phyloP scores from a whole-genome alignment of 2,797 vertebrate genomes.

The Schizopygopsis malacanthus region DNA sequence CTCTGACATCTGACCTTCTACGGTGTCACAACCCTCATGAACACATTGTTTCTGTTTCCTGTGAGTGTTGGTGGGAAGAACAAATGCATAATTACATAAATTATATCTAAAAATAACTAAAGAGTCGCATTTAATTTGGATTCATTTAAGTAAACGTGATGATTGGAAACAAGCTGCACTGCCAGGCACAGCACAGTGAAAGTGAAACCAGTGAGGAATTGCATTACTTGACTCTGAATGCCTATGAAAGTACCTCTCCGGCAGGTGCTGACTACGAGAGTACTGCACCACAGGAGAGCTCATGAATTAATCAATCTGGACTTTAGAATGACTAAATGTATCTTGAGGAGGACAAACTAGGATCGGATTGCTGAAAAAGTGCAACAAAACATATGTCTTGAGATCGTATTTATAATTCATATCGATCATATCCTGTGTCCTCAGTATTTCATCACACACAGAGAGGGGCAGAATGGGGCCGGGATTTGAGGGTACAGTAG shows the following conservation, averaged over 20 bases:
- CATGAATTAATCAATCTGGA: conserved; percentile 59
- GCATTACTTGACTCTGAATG: conserved; percentile 52
- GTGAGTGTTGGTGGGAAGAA: background rate
- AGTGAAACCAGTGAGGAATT: conserved; percentile 25
- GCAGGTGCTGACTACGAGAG: conserved; percentile 53
- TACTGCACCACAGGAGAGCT: conserved; percentile 39
- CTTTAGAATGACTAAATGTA: conserved; percentile 55
- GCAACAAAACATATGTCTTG: conserved; percentile 57
- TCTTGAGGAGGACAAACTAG: conserved; percentile 50
- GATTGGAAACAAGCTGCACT: conserved; percentile 3
- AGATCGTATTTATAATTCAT: conserved; percentile 61
- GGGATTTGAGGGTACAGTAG: conserved; percentile 42
- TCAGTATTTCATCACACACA: conserved; percentile 70
- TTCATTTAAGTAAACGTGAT: conserved; percentile 14
- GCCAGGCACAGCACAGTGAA: conserved; percentile 39
- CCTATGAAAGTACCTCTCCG: conserved; percentile 30
- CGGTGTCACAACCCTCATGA: background rate
- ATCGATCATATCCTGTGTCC: conserved; percentile 75
- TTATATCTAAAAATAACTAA: conserved; percentile 34
- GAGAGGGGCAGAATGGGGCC: conserved; percentile 45
- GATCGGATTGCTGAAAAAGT: conserved; percentile 53
- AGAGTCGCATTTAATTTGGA: conserved; percentile 19
- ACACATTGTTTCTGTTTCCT: background rate
- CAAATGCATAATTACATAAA: conserved; percentile 37
- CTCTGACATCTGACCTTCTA: background rate